Evolutionary conservation across 2,113 vertebrate genomes (phyloP).

Genomic region (Pipa parva): DNA sequence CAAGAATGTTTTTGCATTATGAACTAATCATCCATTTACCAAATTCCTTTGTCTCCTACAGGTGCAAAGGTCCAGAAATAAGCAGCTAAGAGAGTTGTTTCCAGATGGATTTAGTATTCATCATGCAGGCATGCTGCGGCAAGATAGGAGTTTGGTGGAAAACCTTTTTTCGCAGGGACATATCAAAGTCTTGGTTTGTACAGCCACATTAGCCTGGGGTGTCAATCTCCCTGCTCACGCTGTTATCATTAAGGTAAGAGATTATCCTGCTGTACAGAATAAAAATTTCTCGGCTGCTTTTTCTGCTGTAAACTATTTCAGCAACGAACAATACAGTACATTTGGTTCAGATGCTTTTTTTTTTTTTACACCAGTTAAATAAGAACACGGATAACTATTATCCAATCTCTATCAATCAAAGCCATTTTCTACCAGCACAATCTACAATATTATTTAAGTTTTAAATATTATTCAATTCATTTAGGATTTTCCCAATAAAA

Average conservation of each 20-base stretch:
- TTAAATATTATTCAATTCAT: too few relatives aligned
- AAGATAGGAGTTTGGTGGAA: constrained; percentile 90
- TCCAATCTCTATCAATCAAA: too few relatives aligned
- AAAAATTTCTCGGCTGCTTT: constrained; percentile 22
- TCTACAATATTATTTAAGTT: too few relatives aligned
- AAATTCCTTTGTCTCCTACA: constrained; percentile 51
- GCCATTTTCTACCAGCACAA: too few relatives aligned
- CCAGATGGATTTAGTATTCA: constrained; percentile 96
- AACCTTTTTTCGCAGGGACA: constrained; percentile 88
- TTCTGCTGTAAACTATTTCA: constrained; percentile 15
- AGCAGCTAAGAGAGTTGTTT: constrained; percentile 93
- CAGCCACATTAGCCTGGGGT: constrained; percentile 95
- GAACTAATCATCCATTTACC: constrained; percentile 39
- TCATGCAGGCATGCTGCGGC: constrained; percentile 91
- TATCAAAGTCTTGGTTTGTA: constrained; percentile 91
- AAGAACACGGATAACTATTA: too few relatives aligned
- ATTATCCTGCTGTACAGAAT: constrained; percentile 43
- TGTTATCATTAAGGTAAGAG: constrained; percentile 93
- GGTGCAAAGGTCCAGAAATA: constrained; percentile 95
- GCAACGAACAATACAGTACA: constrained; percentile 23
- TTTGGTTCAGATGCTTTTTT: constrained; percentile 7
- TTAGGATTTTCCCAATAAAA: too few relatives aligned
- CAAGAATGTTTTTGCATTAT: constrained; percentile 40
- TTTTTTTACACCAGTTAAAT: too few relatives aligned
- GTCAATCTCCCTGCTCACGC: constrained; percentile 98